Evolutionary conservation across 2,797 vertebrate species (phyloP), one percentile per base, ranked within the genome.

Genomic region (Ambastaia sidthimunki): DNA sequence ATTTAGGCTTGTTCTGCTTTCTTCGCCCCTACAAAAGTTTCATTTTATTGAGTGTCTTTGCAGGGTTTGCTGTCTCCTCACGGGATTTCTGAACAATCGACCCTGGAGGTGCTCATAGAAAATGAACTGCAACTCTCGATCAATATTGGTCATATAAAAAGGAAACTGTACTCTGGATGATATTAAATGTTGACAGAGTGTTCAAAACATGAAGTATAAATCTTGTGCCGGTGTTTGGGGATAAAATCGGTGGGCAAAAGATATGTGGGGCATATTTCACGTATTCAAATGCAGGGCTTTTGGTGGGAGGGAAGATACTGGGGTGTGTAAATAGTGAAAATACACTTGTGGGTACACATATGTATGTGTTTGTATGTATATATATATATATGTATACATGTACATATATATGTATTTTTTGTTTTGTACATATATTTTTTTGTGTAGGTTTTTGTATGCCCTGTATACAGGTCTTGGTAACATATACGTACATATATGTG

Each of bases 151-250:
- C 60, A 54, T 57, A 70, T 70, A 66, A 76, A 85, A 62, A 80
- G 21, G 70, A 84, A 10, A 55, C 78, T 60, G 79, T 81, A 75
- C 76, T 84, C 84, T 34, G 78, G 78, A 89, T 80, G 83, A 92
- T 92, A 93, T 92, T 85, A 91, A 91, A 92, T 93, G 92, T 93
- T 93, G 90, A 92, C 91, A 87, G 37, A 25, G 86, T 86, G 82
- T 79, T 74, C 76, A 65, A 68, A 54, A 67, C 63, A 71, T 74
- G 76, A 50, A 84, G 85, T 82, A 65, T 76, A 79, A 74, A 55
- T 73, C 72, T 69, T 74, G 71, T 52, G 37, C 37, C 12, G 16
- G 34, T 50, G 72, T 66, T 71, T 68, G 78, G 55, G 62, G 75
- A 57, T 71, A 67, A 19, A 63, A 54, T 34, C 15, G 15, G 31